Evolutionary conservation across 2,113 vertebrate species (phyloP).

Genomic region (Brachyhypopomus occidentalis): DNA sequence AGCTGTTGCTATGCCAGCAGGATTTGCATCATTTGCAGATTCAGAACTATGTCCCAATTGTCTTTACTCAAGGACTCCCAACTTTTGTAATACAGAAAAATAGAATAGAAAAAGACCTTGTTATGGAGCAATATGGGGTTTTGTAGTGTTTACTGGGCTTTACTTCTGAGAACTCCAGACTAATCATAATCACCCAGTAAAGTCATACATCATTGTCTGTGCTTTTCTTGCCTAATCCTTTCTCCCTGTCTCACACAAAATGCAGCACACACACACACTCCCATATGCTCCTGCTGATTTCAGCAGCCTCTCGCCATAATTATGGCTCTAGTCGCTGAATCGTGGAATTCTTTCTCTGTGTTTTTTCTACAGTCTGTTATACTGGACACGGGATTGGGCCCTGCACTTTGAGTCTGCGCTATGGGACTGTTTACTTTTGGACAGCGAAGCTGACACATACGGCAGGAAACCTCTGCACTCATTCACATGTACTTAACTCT

Average conservation of each 20-base stretch:
- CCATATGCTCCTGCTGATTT: slow-evolving; percentile 73
- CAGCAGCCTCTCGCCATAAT: slow-evolving; percentile 78
- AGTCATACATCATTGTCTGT: slow-evolving; percentile 19
- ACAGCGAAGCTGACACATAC: slow-evolving; percentile 35
- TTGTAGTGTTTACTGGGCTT: neutral
- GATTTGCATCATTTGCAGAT: slow-evolving; percentile 36
- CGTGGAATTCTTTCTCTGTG: slow-evolving; percentile 73
- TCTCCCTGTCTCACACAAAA: slow-evolving; percentile 39
- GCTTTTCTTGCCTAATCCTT: slow-evolving; percentile 21
- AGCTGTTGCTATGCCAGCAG: slow-evolving; percentile 53
- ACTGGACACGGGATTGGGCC: slow-evolving; percentile 51
- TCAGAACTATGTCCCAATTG: slow-evolving; percentile 8
- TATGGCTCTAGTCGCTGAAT: slow-evolving; percentile 75
- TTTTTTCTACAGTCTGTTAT: slow-evolving; percentile 53
- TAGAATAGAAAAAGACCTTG: neutral
- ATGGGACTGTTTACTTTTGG: slow-evolving; percentile 43
- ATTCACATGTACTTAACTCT: slow-evolving; percentile 9
- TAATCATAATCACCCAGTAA: slow-evolving; percentile 3
- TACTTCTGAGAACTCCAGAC: neutral
- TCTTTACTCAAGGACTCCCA: slow-evolving; percentile 5
- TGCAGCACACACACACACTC: slow-evolving; percentile 24
- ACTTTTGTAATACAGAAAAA: neutral
- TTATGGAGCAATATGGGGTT: neutral
- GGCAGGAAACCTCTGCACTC: neutral
- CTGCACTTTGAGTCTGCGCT: slow-evolving; percentile 55